Evolutionary conservation across 1,140 invertebrate genomes (phyloP).

Genomic region (Atta colombica): DNA sequence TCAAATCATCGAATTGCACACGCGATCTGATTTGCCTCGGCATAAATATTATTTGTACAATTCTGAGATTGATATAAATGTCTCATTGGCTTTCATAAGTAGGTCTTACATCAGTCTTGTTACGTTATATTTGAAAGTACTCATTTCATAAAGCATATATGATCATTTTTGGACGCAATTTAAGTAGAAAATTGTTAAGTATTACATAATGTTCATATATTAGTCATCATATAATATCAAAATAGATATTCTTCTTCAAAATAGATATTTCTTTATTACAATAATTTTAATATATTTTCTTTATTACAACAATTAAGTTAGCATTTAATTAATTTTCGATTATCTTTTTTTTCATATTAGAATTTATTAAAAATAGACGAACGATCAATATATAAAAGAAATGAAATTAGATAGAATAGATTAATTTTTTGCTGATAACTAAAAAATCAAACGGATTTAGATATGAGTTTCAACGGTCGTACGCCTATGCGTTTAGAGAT

Average conservation of each 20-base stretch:
- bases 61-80: not conserved
- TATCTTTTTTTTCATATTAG: not conserved
- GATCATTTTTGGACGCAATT: not conserved
- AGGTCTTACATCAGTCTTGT: constrained; percentile 8
- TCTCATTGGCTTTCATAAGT: not conserved
- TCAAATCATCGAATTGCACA: constrained; percentile 78
- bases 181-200: not conserved
- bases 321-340: not conserved
- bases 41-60: constrained; percentile 46
- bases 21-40: constrained; percentile 40
- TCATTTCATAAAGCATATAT: not conserved
- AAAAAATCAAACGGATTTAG: constrained; percentile 34
- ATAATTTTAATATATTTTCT: not conserved
- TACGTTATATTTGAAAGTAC: not conserved
- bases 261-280: not conserved
- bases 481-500: constrained; percentile 88
- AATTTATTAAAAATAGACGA: not conserved
- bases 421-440: not conserved
- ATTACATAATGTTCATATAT: not conserved
- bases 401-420: not conserved
- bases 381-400: not conserved
- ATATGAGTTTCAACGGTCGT: constrained; percentile 84
- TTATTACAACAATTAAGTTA: not conserved
- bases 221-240: not conserved
- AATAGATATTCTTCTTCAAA: not conserved